These are phyloP conservation scores for Heliopora coerulea DNA, from an alignment of 92 coral and sea anemone genomes.

Conservation along the genomic window DNA sequence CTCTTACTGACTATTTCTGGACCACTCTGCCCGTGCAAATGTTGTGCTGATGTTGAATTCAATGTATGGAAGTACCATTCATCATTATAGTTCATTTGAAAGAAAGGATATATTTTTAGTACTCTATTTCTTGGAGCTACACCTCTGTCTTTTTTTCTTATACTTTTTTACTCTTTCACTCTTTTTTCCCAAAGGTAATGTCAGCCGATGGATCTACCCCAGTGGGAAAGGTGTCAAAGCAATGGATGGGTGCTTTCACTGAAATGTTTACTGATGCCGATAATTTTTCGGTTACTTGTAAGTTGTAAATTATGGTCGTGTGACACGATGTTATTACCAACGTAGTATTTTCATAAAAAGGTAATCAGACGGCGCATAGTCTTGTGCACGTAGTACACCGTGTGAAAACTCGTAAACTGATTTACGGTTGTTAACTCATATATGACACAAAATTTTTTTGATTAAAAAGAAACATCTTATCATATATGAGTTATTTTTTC, in stretches of 20 bases:
- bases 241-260: conserved; percentile 82
- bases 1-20: conserved; percentile 70
- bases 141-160: not conserved
- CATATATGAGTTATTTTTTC: too few species aligned
- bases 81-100: too few species aligned
- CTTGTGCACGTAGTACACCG: too few species aligned
- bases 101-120: not conserved
- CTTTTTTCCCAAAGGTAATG: conserved; percentile 43
- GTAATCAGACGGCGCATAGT: too few species aligned
- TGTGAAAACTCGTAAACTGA: too few species aligned
- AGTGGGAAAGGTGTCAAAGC: conserved; percentile 81
- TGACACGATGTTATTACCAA: too few species aligned
- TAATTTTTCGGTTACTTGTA: conserved; percentile 85
- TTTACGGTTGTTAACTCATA: too few species aligned
- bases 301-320: conserved; percentile 22
- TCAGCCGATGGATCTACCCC: conserved; percentile 54
- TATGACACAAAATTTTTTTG: too few species aligned
- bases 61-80: too few species aligned
- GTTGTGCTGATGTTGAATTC: conserved; percentile 82
- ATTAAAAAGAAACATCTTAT: too few species aligned
- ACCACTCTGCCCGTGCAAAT: conserved; percentile 86
- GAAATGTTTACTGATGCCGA: conserved; percentile 97
- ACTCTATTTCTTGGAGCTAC: not conserved
- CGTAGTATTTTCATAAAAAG: too few species aligned
- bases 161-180: too few species aligned